Evolutionary conservation across 2,113 vertebrate species (phyloP).

Genomic region (Caracal caracal): DNA sequence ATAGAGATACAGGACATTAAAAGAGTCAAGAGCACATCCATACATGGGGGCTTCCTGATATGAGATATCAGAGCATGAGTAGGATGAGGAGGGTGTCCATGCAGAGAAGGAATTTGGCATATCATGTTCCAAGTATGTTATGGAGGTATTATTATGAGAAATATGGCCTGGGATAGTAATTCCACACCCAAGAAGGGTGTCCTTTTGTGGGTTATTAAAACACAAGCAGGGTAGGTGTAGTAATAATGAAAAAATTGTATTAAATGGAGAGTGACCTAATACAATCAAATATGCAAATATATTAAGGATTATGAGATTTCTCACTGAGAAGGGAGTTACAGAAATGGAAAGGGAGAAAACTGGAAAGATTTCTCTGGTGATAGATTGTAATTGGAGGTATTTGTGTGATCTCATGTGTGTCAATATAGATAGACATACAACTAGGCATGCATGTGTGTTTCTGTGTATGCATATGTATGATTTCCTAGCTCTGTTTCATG

Average conservation of each 20-base stretch:
- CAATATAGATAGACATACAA: neutral
- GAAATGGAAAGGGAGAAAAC: neutral
- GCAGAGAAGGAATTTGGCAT: neutral
- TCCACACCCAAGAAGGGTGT: neutral
- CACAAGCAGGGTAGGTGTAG: neutral
- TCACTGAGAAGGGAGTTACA: neutral
- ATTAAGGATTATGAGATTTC: neutral
- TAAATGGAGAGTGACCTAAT: neutral
- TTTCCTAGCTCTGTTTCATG: neutral
- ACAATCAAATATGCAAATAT: neutral
- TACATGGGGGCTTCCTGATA: neutral
- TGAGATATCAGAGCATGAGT: neutral
- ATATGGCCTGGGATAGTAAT: neutral
- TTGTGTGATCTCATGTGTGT: neutral
- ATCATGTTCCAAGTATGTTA: neutral
- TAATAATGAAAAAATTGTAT: neutral
- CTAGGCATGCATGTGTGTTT: neutral
- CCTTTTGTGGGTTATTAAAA: neutral
- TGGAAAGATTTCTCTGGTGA: neutral
- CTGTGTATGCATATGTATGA: neutral
- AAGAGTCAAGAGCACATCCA: neutral
- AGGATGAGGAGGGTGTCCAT: neutral
- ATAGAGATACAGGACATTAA: neutral
- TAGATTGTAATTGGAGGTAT: neutral
- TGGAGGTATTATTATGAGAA: neutral